Conservation (phyloP, 2,797 vertebrate species). For the Anisognathus igniventris region DNA sequence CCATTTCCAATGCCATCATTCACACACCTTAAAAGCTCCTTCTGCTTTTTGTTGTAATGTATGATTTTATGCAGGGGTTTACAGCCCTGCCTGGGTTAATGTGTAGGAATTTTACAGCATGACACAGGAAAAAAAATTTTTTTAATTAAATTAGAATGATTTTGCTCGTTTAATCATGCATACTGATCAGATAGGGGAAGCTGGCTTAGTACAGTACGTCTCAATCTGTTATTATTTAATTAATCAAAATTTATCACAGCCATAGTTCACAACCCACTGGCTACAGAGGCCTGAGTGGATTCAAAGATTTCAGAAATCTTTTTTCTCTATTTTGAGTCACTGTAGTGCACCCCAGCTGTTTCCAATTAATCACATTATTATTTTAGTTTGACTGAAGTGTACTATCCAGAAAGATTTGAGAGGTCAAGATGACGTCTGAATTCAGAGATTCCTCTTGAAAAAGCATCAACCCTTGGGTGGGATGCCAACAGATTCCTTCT, state of each 20-base stretch:
- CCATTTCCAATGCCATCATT: not conserved
- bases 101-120: not conserved
- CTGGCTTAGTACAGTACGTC: not conserved
- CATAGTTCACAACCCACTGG: not conserved
- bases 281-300: not conserved
- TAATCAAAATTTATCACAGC: not conserved
- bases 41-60: not conserved
- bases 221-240: conserved; percentile 6
- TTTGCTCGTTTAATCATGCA: not conserved
- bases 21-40: not conserved
- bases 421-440: not conserved
- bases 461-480: not conserved
- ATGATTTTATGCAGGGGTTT: not conserved
- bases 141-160: not conserved
- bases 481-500: not conserved
- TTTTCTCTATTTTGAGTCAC: not conserved
- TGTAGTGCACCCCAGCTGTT: not conserved
- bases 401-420: not conserved
- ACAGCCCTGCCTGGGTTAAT: not conserved
- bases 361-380: not conserved
- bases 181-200: not conserved
- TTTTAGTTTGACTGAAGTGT: not conserved
- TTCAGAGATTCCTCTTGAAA: not conserved
- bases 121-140: not conserved
- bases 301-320: not conserved